phyloP scores from a whole-genome alignment of 2,888 invertebrate genomes.

The Drosophila cognata region DNA sequence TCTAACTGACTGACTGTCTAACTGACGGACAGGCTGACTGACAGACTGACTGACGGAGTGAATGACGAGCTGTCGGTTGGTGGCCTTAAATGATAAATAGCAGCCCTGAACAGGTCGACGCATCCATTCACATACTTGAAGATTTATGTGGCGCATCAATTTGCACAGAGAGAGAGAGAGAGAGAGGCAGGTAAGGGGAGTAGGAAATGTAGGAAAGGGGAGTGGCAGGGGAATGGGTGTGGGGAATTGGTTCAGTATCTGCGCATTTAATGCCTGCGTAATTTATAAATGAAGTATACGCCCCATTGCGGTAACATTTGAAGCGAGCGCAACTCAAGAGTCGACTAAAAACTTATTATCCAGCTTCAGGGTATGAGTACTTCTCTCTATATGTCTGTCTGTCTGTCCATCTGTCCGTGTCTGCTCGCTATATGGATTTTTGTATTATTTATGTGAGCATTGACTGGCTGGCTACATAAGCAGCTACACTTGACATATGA shows the following conservation, averaged over 20 bases:
- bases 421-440: background rate
- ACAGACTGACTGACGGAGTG: constrained; percentile 19
- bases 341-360: constrained; percentile 33
- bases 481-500: constrained; percentile 52
- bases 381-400: constrained; percentile 20
- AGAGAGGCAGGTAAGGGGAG: background rate
- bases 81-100: constrained; percentile 65
- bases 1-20: constrained; percentile 40
- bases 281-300: constrained; percentile 81
- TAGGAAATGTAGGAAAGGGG: background rate
- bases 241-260: constrained; percentile 54
- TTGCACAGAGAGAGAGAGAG: constrained; percentile 26
- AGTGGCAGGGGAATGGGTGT: background rate
- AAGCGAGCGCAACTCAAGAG: constrained; percentile 38
- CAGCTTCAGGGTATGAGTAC: constrained; percentile 20
- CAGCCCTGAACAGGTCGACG: constrained; percentile 52
- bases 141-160: constrained; percentile 77
- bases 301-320: constrained; percentile 47
- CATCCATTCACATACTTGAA: constrained; percentile 70
- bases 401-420: background rate
- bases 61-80: constrained; percentile 42
- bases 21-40: constrained; percentile 22
- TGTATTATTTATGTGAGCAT: constrained; percentile 4
- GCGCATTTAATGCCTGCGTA: constrained; percentile 77
- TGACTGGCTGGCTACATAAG: constrained; percentile 37